Evolutionary conservation across 1,140 invertebrate species (phyloP), one percentile per base, ranked within the genome.

Genomic region (Caenorhabditis brenneri): DNA sequence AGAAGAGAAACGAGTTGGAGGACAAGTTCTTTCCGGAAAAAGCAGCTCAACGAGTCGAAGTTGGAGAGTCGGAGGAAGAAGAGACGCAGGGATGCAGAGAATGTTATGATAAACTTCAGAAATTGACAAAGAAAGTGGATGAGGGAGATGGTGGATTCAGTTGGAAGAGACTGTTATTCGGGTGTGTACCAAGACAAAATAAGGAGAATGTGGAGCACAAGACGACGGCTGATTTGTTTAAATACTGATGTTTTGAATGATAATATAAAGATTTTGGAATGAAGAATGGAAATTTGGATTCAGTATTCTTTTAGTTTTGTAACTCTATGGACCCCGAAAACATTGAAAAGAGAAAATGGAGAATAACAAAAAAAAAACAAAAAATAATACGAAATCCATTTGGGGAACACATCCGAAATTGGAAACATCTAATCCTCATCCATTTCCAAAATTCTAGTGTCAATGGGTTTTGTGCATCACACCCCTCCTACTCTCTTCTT

Each of bases 1-100:
- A 74, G 36, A 74, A 42, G 3, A 74, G 65, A 42, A 42, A 74
- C n/a, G 65, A 74, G 19, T n/a, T 74, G 36, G 65, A 74, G 42
- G 65, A 74, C 36, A 74, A 46, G 36, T 74, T 74, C 36, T 74
- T 74, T 24, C 65, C 65, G 33, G 65, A 42, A 74, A 3, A 36
- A 65, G 4, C 19, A 12, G 29, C 2, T 19, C 9, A 65, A 19
- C 42, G 65, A 74, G 36, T 29, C 9, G 36, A n/a, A 36, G 36
- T 42, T n/a, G 24, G 10, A 1, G n/a, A 74, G 36, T 42, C 33
- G n/a, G 33, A 9, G 9, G 22, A 22, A n/a, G 65, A 74, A 12
- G 36, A 74, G n/a, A n/a, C n/a, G n/a, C n/a, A 24, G 65, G 24
- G 36, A 22, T 3, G 19, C n/a, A 65, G 55, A 65, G 58, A 65